phyloP scores from a whole-genome alignment of 2,888 invertebrate species.

The Gastracanthus pulcherrimus region DNA sequence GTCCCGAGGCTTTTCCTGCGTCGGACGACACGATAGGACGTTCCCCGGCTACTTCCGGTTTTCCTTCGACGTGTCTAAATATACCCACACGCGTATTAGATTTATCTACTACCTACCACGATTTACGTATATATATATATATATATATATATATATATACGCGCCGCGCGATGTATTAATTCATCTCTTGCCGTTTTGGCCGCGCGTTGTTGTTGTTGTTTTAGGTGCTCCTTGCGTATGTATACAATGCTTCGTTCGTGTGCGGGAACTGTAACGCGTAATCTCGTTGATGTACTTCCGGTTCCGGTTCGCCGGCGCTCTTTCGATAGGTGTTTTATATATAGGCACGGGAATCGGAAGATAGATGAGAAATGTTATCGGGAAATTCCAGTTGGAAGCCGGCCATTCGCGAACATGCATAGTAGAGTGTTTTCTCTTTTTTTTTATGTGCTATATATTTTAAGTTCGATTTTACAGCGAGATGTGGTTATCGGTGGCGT shows the following conservation, averaged over 20 bases:
- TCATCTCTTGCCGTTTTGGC: background rate
- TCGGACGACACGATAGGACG: background rate
- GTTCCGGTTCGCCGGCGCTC: too few species aligned
- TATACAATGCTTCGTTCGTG: too few species aligned
- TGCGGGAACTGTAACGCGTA: too few species aligned
- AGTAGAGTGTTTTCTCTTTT: too few species aligned
- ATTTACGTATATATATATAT: too few species aligned
- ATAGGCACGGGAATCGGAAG: background rate
- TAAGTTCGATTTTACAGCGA: too few species aligned
- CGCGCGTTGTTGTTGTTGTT: background rate
- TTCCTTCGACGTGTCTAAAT: background rate
- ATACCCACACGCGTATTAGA: background rate
- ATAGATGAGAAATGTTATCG: slow-evolving; percentile 24
- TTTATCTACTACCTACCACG: too few species aligned
- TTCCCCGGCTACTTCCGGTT: background rate
- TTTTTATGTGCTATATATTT: background rate
- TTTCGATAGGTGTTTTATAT: background rate
- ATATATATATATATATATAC: background rate
- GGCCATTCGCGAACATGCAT: slow-evolving; percentile 16
- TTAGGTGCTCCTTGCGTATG: too few species aligned
- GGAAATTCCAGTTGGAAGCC: slow-evolving; percentile 1
- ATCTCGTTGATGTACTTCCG: slow-evolving; percentile 11
- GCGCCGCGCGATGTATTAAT: background rate
- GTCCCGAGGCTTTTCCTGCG: too few species aligned
- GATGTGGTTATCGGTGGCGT: too few species aligned